phyloP scores from a whole-genome alignment of 2,888 invertebrate genomes.

The Limnephilus rhombicus region DNA sequence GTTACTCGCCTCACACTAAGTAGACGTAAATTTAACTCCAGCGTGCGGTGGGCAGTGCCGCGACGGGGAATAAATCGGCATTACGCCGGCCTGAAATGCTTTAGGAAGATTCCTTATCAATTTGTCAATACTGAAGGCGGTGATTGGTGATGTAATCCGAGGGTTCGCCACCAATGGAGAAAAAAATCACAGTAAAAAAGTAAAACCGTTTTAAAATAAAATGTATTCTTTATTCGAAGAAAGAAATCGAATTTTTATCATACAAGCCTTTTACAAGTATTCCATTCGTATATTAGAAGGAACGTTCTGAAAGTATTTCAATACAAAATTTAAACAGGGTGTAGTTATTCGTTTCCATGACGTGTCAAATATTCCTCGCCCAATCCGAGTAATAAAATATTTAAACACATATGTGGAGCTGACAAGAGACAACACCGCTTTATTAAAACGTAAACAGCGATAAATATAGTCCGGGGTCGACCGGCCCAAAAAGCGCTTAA shows the following conservation, averaged over 20 bases:
- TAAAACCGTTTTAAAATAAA: background rate
- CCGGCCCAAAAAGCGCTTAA: background rate
- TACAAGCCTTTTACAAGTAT: background rate
- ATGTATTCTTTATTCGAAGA: background rate
- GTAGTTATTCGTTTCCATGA: background rate
- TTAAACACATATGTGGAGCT: conserved; percentile 26
- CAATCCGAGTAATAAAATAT: background rate
- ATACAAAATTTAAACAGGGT: background rate
- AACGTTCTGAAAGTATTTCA: background rate
- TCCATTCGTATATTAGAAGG: background rate
- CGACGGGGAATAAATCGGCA: conserved; percentile 57
- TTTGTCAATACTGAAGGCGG: conserved; percentile 11
- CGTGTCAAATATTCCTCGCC: background rate
- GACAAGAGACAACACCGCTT: conserved; percentile 50
- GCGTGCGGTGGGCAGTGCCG: conserved; percentile 42
- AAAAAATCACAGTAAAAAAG: background rate
- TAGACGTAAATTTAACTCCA: conserved; percentile 63
- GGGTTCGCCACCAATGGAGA: background rate
- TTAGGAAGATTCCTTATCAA: conserved; percentile 39
- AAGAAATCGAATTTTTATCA: background rate
- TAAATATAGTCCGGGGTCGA: conserved; percentile 39
- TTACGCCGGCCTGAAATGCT: conserved; percentile 58
- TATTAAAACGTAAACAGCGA: conserved; percentile 32
- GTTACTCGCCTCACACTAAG: conserved; percentile 63
- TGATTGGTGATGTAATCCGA: conserved; percentile 11